These are phyloP conservation scores for Anastrepha obliqua DNA, from an alignment of 1,140 invertebrate species.

Conservation along the genomic window DNA sequence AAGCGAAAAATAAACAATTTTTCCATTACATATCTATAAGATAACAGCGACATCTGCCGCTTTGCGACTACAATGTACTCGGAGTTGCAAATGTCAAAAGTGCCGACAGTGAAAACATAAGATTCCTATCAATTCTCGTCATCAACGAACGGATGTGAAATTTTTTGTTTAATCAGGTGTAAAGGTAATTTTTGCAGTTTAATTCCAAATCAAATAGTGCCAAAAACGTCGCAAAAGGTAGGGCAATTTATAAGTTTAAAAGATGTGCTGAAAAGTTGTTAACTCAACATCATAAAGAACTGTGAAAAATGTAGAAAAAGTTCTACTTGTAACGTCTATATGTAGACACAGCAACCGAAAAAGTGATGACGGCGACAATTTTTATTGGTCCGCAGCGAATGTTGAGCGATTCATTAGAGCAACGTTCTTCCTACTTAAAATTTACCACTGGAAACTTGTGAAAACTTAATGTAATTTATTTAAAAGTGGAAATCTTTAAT, in stretches of 20 bases:
- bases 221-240: background rate
- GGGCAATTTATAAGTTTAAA: background rate
- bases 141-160: background rate
- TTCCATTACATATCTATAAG: background rate
- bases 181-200: conserved; percentile 5
- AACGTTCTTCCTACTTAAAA: background rate
- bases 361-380: conserved; percentile 47
- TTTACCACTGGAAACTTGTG: background rate
- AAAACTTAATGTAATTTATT: background rate
- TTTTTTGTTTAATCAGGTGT: conserved; percentile 31
- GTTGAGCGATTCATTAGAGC: background rate
- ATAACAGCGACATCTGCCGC: background rate
- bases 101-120: conserved; percentile 9
- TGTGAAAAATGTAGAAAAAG: background rate
- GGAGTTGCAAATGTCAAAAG: background rate
- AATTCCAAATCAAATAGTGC: conserved; percentile 19
- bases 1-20: background rate
- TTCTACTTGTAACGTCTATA: background rate
- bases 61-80: background rate
- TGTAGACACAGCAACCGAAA: background rate
- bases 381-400: background rate
- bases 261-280: background rate
- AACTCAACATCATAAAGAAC: background rate
- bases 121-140: conserved; percentile 30
- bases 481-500: background rate